A percentile compares a stretch with the other conserved stretches of the same genome.
These are phyloP conservation scores for Platycercus adscitus DNA, from an alignment of 2,113 vertebrate genomes.

Conservation along the genomic window DNA sequence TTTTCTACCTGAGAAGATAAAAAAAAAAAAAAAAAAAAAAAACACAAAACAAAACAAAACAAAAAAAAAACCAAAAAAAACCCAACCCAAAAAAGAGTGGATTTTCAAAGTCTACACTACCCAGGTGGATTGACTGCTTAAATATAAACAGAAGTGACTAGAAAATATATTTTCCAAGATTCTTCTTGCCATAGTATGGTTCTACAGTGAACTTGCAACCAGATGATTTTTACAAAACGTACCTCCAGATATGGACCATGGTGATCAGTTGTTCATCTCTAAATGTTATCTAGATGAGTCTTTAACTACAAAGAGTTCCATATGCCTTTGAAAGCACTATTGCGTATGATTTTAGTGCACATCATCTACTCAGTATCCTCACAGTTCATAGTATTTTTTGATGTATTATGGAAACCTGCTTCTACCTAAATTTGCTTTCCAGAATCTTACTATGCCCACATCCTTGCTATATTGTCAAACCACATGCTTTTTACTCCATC, in stretches of 20 bases:
- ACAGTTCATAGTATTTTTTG: not conserved
- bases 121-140: not conserved
- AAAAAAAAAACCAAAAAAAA: too few relatives aligned
- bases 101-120: not conserved
- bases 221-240: not conserved
- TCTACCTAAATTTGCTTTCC: not conserved
- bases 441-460: not conserved
- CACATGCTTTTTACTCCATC: not conserved
- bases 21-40: not conserved
- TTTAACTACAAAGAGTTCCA: not conserved
- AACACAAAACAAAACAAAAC: too few relatives aligned
- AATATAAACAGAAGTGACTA: not conserved
- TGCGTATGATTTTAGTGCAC: not conserved
- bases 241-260: not conserved
- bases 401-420: not conserved
- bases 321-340: not conserved
- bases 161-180: not conserved
- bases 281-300: not conserved
- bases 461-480: not conserved
- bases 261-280: not conserved
- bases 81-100: not conserved
- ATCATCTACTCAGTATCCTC: not conserved
- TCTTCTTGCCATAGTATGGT: not conserved
- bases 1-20: not conserved
- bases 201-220: not conserved